Evolutionary conservation across 2,888 invertebrate species (phyloP).

Genomic region (Iselma pallidipennis): DNA sequence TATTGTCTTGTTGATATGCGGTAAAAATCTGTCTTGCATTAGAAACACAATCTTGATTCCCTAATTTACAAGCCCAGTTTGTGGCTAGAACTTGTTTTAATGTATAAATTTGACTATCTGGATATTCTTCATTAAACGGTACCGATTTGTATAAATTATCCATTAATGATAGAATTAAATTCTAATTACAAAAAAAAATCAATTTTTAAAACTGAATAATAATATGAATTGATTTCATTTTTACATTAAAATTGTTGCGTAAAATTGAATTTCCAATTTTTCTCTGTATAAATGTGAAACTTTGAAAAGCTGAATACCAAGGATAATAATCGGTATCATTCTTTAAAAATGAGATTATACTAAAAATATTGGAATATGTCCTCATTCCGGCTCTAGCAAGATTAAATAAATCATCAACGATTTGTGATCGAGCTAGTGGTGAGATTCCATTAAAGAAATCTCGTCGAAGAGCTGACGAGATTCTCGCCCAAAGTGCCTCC

Average conservation of each 20-base stretch:
- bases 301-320: slow-evolving; percentile 70
- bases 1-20: slow-evolving; percentile 4
- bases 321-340: slow-evolving; percentile 73
- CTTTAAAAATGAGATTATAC: slow-evolving; percentile 68
- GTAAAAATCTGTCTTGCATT: slow-evolving; percentile 55
- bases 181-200: slow-evolving; percentile 6
- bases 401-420: slow-evolving; percentile 78
- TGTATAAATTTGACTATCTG: slow-evolving; percentile 57
- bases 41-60: slow-evolving; percentile 61
- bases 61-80: slow-evolving; percentile 68
- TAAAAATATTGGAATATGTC: slow-evolving; percentile 64
- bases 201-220: background rate
- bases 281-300: slow-evolving; percentile 46
- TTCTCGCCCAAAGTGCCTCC: slow-evolving; percentile 60
- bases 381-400: slow-evolving; percentile 68
- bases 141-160: slow-evolving; percentile 28
- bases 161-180: slow-evolving; percentile 26
- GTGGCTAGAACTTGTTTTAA: slow-evolving; percentile 64
- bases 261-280: slow-evolving; percentile 16
- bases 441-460: slow-evolving; percentile 59
- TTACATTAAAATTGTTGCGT: slow-evolving; percentile 4
- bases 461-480: slow-evolving; percentile 54
- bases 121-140: slow-evolving; percentile 23
- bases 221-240: background rate
- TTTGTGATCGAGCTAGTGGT: slow-evolving; percentile 72